Conservation (phyloP, 1,140 invertebrate species). For the Planococcus citri region DNA sequence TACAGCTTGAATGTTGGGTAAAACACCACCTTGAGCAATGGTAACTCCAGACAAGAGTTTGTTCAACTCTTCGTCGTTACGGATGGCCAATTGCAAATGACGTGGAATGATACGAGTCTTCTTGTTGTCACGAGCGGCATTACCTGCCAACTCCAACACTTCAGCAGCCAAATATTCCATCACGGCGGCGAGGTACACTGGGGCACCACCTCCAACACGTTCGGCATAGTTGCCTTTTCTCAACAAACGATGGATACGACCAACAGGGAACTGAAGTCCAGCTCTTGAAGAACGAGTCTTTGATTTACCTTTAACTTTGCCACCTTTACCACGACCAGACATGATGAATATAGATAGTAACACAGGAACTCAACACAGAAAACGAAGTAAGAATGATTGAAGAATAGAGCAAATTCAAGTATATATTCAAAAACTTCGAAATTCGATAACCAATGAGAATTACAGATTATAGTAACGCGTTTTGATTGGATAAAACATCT, state of each 20-base stretch:
- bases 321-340: conserved; percentile 45
- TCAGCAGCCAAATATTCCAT: conserved; percentile 52
- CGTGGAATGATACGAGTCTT: conserved; percentile 54
- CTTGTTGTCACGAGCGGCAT: conserved; percentile 50
- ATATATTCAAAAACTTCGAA: too few species aligned
- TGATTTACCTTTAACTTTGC: conserved; percentile 32
- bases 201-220: conserved; percentile 51
- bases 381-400: too few species aligned
- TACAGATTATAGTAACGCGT: too few species aligned
- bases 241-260: conserved; percentile 52
- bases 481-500: too few species aligned
- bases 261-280: conserved; percentile 57
- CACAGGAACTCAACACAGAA: too few species aligned
- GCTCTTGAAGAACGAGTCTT: conserved; percentile 49
- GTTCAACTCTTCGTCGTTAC: conserved; percentile 70
- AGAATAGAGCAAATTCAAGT: too few species aligned
- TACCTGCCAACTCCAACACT: conserved; percentile 42
- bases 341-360: conserved; percentile 31
- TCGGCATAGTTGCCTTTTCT: conserved; percentile 60
- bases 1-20: too few species aligned
- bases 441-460: too few species aligned
- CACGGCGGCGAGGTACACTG: conserved; percentile 55
- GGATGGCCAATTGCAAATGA: conserved; percentile 59
- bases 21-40: too few species aligned
- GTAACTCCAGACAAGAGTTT: conserved; percentile 37